Evolutionary conservation across 2,888 invertebrate species (phyloP), one percentile per base, ranked within the genome.

Genomic region (Cryptophagus acutangulus): DNA sequence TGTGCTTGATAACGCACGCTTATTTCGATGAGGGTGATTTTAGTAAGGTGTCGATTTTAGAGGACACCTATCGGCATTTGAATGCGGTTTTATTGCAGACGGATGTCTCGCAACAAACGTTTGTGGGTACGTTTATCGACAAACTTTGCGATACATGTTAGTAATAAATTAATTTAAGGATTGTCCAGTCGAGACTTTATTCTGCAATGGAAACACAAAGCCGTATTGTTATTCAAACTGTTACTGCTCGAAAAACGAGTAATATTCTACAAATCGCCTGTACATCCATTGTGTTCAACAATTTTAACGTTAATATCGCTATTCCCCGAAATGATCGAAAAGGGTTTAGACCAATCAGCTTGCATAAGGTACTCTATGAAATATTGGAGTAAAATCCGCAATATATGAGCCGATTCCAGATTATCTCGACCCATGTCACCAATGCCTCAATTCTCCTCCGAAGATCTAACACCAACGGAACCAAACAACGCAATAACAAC

Each of bases 11-110:
- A 45, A 97, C 97, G 0, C 85, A 93, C 64, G 95, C 95, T 1
- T 99, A 96, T 73, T 99, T 99, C 69, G 84, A 94, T 41, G 93
- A 95, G 66, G 90, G 89, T 13, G 92, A 93, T 71, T 93, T 93
- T 64, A 85, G 87, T 49, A 85, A 88, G 71, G 87, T 89, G 2
- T 83, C 87, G 9, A 74, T 92, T 25, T 73, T 97, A 40, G 84
- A 92, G 61, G 92, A 96, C 64, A 94, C 95, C 33, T 96, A 84
- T 70, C 82, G 84, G 57, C 93, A 94, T 71, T 75, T 97, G 30
- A 93, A 93, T 67, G 82, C 84, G 42, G 93, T 93, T 60, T 79
- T 92, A 51, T 70, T 66, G 16, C 74, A 75, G 43, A 74, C 72
- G 57, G 77, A 79, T 59, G 71, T 74, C 51, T 73, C 75, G 4